A percentile compares a stretch with the other conserved stretches of the same genome.
Conservation (phyloP, 2,797 vertebrate species). For the Pantherophis vulpinus region DNA sequence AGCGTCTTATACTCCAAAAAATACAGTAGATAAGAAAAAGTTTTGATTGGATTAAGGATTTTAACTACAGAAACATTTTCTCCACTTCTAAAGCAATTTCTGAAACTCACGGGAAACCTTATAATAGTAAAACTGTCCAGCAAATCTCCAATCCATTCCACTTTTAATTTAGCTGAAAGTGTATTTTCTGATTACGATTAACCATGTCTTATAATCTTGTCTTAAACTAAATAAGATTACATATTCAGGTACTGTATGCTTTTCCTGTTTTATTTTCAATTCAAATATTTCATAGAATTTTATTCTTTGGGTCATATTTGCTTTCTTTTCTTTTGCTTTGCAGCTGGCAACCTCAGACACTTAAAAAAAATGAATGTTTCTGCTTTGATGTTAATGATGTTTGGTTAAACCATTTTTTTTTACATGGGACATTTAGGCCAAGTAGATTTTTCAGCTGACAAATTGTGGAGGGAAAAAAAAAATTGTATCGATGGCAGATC, state of each 20-base stretch:
- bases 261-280: background rate
- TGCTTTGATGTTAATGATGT: background rate
- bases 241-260: background rate
- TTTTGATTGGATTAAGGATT: background rate
- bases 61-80: background rate
- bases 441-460: background rate
- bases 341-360: background rate
- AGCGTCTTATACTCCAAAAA: too few relatives aligned
- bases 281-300: background rate
- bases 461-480: background rate
- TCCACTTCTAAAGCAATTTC: background rate
- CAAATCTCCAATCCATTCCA: background rate
- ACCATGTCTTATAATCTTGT: background rate
- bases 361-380: background rate
- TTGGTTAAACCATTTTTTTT: background rate
- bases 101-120: background rate
- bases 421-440: background rate
- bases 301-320: background rate
- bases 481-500: background rate
- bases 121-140: background rate
- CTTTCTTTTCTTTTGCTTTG: background rate
- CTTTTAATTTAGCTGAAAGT: background rate
- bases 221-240: background rate
- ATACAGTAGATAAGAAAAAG: background rate
- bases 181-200: background rate